Evolutionary conservation across 2,113 vertebrate species (phyloP), one percentile per base, ranked within the genome.

Genomic region (Ctenomys sociabilis): DNA sequence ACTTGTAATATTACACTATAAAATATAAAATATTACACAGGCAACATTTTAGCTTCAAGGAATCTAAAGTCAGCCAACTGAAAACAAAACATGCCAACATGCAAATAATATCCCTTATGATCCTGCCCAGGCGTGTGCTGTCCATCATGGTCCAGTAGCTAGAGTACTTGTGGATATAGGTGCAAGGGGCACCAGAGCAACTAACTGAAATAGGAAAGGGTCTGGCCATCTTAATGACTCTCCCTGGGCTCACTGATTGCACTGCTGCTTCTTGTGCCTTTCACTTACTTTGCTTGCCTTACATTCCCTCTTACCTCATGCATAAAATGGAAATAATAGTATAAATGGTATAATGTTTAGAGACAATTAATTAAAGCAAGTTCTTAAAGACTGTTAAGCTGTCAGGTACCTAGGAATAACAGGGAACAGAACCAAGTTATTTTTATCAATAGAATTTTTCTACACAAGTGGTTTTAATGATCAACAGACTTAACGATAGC

Each of bases 121-220:
- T 5, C 16, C 7, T 85, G 14, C 28, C 28, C 2, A 21, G 26
- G 0, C 80, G 26, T 66, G 7, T 26, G 19, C 28, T 13, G 16
- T 13, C 12, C 4, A 35, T 0, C 45, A 8, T 81, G 43, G 10
- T 49, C 16, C 54, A 28, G 0, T 84, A 78, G 28, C 5, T 14
- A 3, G 28, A 28, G 14, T 43, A 14, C 8, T 19, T 2, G 0
- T 4, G 7, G 22, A n/a, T 57, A 21, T 59, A 54, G 21, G 10
- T 0, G 8, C 21, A 26, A 19, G 37, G 22, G 3, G 0, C 2
- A n/a, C 11, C 0, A 7, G 13, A 17, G 21, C 26, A 88, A 30
- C 57, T 30, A 26, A 3, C 10, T 26, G 10, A 40, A 59, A 35
- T 8, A 28, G n/a, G 24, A 26, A 54, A 68, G 7, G 85, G 3